Conservation (phyloP, 1,140 invertebrate genomes). For the Caenorhabditis latens region DNA sequence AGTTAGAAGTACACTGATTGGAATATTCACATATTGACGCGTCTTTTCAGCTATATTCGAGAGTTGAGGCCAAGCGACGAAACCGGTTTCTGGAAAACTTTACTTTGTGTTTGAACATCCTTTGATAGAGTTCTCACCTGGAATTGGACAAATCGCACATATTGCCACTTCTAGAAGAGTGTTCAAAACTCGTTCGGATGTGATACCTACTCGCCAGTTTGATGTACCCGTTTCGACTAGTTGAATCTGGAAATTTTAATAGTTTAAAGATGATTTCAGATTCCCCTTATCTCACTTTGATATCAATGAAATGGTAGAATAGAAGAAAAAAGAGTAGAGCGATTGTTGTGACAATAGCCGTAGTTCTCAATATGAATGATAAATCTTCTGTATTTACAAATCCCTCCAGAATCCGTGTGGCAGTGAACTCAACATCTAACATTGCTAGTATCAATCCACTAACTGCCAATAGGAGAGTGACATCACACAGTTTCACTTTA, state of each 20-base stretch:
- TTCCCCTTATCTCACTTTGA: constrained; percentile 60
- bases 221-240: constrained; percentile 72
- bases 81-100: constrained; percentile 61
- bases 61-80: constrained; percentile 67
- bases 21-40: constrained; percentile 62
- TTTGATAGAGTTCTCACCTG: constrained; percentile 65
- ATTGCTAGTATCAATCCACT: constrained; percentile 69
- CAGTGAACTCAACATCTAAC: constrained; percentile 71
- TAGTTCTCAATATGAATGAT: constrained; percentile 62
- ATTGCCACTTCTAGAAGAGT: constrained; percentile 70
- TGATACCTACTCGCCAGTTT: constrained; percentile 62
- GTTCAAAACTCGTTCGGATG: constrained; percentile 67
- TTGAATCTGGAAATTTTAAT: constrained; percentile 66
- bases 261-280: background rate
- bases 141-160: constrained; percentile 74
- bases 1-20: constrained; percentile 89
- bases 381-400: constrained; percentile 26
- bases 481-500: constrained; percentile 70
- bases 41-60: constrained; percentile 16
- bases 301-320: constrained; percentile 70
- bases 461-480: constrained; percentile 67
- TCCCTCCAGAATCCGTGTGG: constrained; percentile 33
- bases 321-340: constrained; percentile 71
- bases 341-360: constrained; percentile 69
- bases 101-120: background rate